Conservation (phyloP, 1,140 invertebrate species). For the Leptonema lineaticorne region DNA sequence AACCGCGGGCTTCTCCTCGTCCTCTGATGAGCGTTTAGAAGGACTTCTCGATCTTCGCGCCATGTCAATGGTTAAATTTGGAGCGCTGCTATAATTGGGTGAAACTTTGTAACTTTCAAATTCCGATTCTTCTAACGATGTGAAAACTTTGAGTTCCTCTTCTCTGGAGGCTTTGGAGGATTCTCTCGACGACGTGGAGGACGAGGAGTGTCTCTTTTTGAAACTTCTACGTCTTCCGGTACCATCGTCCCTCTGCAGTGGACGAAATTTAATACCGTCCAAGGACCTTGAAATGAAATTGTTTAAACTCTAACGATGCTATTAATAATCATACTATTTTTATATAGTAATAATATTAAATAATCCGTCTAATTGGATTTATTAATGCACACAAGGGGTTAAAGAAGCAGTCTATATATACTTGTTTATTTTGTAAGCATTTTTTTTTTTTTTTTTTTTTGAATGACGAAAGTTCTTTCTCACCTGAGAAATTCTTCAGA, state of each 20-base stretch:
- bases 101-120: constrained; percentile 47
- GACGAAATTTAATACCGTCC: constrained; percentile 60
- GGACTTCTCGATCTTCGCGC: constrained; percentile 42
- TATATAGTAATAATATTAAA: too few species aligned
- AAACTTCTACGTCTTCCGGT: constrained; percentile 58
- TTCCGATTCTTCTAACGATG: constrained; percentile 61
- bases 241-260: constrained; percentile 59
- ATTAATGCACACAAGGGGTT: constrained; percentile 1
- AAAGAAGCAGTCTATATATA: constrained; percentile 1
- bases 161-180: constrained; percentile 59
- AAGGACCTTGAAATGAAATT: constrained; percentile 53
- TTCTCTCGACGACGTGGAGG: constrained; percentile 59
- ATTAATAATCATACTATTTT: too few species aligned
- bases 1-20: not conserved
- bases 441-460: not conserved
- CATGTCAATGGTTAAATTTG: constrained; percentile 48
- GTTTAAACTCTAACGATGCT: too few species aligned
- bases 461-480: constrained; percentile 36
- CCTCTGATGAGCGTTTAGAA: constrained; percentile 42
- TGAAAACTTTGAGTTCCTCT: constrained; percentile 61
- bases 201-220: constrained; percentile 59
- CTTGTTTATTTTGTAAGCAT: not conserved
- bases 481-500: constrained; percentile 57
- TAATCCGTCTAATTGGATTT: constrained; percentile 4
- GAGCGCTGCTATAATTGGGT: constrained; percentile 49